phyloP scores from a whole-genome alignment of 1,140 invertebrate species.

The Maniola jurtina region DNA sequence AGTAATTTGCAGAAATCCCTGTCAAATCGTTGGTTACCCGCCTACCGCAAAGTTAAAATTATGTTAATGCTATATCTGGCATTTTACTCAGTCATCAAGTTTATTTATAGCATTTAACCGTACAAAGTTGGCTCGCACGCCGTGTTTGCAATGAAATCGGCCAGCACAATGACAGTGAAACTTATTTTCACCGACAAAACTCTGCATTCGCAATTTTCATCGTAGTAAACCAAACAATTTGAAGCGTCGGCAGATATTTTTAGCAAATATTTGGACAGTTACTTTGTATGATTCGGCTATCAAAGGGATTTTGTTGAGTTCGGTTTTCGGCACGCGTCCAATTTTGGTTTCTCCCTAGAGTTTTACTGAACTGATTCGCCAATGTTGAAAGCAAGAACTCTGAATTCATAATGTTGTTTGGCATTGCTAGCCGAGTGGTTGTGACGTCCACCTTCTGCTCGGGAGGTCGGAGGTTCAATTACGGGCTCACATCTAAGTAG shows the following conservation, averaged over 20 bases:
- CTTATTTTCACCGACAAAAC: conserved; percentile 12
- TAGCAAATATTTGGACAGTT: conserved; percentile 16
- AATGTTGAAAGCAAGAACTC: not conserved
- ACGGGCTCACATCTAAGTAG: too few relatives aligned
- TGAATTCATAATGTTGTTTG: not conserved
- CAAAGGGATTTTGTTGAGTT: conserved; percentile 10
- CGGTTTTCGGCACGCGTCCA: conserved; percentile 5
- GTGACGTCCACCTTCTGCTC: too few relatives aligned
- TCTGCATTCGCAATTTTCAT: conserved; percentile 16
- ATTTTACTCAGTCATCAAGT: not conserved
- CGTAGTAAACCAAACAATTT: conserved; percentile 16
- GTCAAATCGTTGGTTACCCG: too few relatives aligned
- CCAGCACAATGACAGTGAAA: conserved; percentile 5
- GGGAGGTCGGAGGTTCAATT: too few relatives aligned
- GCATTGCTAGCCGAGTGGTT: too few relatives aligned
- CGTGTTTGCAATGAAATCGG: not conserved
- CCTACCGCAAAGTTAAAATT: too few relatives aligned
- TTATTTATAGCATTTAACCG: conserved; percentile 9
- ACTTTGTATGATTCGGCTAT: conserved; percentile 6
- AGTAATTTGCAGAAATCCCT: too few relatives aligned
- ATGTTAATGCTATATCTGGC: not conserved
- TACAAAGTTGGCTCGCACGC: not conserved
- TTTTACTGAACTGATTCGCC: conserved; percentile 1
- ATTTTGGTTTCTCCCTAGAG: conserved; percentile 7
- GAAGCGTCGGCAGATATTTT: conserved; percentile 13